Conservation (phyloP, 2,113 vertebrate genomes). For the Crotalus horridus region DNA sequence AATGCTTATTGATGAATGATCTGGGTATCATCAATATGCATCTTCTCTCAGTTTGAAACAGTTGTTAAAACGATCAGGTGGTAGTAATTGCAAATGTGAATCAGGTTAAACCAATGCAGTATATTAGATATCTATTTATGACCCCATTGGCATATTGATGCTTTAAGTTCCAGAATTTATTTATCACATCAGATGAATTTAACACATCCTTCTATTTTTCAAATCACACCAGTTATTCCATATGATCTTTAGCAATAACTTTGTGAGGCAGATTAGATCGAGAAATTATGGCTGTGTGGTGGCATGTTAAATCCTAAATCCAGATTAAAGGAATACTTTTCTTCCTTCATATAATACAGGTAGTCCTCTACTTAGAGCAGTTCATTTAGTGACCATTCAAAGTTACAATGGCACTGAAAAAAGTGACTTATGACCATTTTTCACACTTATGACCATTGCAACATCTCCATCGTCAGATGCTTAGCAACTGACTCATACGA, state of each 20-base stretch:
- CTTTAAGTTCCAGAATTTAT: background rate
- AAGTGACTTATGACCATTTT: background rate
- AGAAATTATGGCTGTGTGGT: background rate
- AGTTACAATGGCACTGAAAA: background rate
- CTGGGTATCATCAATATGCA: background rate
- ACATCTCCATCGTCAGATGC: background rate
- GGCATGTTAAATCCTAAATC: background rate
- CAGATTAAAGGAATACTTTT: background rate
- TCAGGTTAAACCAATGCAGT: background rate
- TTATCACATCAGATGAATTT: background rate
- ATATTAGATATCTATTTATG: background rate
- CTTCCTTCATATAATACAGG: background rate
- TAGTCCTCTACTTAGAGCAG: background rate
- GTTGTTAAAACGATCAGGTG: background rate
- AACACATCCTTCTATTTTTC: background rate
- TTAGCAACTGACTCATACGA: background rate
- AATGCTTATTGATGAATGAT: background rate
- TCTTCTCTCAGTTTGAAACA: too few species aligned
- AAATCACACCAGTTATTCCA: background rate
- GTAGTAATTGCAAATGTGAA: background rate
- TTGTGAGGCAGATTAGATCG: background rate
- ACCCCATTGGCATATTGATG: background rate
- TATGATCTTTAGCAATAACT: background rate
- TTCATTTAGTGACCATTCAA: background rate
- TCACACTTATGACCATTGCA: background rate